Evolutionary conservation across 2,888 invertebrate genomes (phyloP).

Genomic region (Gasteruption jaculator): DNA sequence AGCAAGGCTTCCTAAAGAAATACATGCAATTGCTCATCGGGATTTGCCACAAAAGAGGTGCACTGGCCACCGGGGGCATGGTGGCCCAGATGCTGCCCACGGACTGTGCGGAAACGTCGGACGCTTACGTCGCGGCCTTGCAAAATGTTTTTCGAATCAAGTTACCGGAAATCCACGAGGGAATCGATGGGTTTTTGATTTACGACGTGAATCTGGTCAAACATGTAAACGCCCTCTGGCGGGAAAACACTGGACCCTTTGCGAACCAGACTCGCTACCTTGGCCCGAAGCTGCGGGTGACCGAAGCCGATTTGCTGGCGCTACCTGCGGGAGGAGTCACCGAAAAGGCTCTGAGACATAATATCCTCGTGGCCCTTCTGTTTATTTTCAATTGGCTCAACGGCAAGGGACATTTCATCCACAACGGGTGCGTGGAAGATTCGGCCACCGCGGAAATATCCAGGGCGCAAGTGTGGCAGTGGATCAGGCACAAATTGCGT

Average conservation of each 20-base stretch:
- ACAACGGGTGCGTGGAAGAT: constrained; percentile 65
- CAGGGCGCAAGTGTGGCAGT: constrained; percentile 70
- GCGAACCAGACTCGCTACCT: constrained; percentile 56
- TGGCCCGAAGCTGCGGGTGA: constrained; percentile 47
- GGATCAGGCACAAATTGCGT: constrained; percentile 60
- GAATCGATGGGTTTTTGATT: constrained; percentile 69
- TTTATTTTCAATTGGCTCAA: constrained; percentile 68
- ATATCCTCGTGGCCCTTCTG: constrained; percentile 62
- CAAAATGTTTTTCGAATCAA: constrained; percentile 55
- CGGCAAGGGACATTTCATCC: constrained; percentile 65
- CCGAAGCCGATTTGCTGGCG: constrained; percentile 54
- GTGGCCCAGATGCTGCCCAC: constrained; percentile 59
- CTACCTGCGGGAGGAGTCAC: constrained; percentile 65
- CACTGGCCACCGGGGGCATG: constrained; percentile 67
- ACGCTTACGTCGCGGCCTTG: constrained; percentile 49
- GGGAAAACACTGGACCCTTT: constrained; percentile 48
- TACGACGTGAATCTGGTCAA: constrained; percentile 63
- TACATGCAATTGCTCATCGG: constrained; percentile 61
- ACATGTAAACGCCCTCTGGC: constrained; percentile 58
- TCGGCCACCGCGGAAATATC: constrained; percentile 75
- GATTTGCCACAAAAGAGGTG: constrained; percentile 59
- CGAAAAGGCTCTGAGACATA: constrained; percentile 60
- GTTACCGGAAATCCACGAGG: constrained; percentile 56
- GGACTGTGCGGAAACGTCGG: constrained; percentile 30
- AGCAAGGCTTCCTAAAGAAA: constrained; percentile 60